phyloP scores from a whole-genome alignment of 1,140 invertebrate genomes.

The Hesperophylax magnus region DNA sequence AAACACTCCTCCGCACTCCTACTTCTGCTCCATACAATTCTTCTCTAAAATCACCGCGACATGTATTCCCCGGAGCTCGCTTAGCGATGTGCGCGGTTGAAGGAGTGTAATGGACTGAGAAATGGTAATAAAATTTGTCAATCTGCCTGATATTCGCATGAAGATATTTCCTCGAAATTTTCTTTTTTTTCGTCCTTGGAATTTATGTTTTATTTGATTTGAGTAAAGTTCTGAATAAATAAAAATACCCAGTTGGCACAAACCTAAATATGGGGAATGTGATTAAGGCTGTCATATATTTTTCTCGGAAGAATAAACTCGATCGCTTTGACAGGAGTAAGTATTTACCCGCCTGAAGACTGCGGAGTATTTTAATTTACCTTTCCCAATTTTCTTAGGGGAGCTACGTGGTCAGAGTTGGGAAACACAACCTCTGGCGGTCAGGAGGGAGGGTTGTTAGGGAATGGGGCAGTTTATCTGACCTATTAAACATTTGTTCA shows the following conservation, averaged over 20 bases:
- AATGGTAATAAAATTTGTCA: constrained; percentile 48
- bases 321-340: no score
- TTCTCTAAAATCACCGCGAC: constrained; percentile 44
- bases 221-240: constrained; percentile 12
- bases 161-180: constrained; percentile 31
- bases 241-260: neutral
- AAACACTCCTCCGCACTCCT: constrained; percentile 22
- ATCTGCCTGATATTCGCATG: constrained; percentile 39
- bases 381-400: no score
- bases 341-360: no score
- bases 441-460: no score
- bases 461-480: no score
- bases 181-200: neutral
- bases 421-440: no score
- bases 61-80: constrained; percentile 41
- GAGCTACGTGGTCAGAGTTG: no score
- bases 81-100: constrained; percentile 38
- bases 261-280: no score
- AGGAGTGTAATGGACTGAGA: constrained; percentile 49
- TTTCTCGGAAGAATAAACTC: no score
- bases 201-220: constrained; percentile 10
- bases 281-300: no score
- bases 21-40: constrained; percentile 11
- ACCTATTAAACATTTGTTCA: no score
- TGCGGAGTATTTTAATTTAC: no score